Conservation (phyloP, 2,888 invertebrate species). For the Platycheirus rosarum region DNA sequence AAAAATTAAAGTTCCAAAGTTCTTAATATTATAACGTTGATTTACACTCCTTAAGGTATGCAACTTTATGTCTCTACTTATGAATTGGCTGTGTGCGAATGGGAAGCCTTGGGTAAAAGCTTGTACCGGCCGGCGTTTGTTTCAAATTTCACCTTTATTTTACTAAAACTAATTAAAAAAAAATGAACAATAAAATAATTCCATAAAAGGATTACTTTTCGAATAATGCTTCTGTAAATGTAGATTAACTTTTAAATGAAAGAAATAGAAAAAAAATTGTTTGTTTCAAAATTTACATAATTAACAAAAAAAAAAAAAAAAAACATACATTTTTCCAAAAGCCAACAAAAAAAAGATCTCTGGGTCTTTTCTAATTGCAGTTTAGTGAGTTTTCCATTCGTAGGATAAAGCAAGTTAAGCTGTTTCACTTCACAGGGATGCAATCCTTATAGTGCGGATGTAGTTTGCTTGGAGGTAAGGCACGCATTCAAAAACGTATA, state of each 20-base stretch:
- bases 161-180: no score
- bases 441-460: constrained; percentile 68
- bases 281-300: constrained; percentile 20
- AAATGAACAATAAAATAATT: background rate
- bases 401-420: constrained; percentile 69
- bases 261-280: background rate
- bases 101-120: no score
- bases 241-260: constrained; percentile 8
- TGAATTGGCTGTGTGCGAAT: no score
- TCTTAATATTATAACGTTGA: no score
- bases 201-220: constrained; percentile 37
- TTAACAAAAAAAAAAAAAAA: constrained; percentile 4
- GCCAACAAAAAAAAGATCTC: constrained; percentile 15
- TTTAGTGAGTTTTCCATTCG: constrained; percentile 67
- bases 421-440: constrained; percentile 67
- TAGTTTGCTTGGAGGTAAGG: constrained; percentile 74
- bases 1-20: no score
- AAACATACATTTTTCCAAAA: constrained; percentile 17
- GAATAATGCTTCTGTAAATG: constrained; percentile 19
- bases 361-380: constrained; percentile 68
- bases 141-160: no score
- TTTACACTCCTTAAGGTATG: no score
- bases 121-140: no score
- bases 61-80: no score
- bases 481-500: constrained; percentile 68